Evolutionary conservation across 1,140 invertebrate genomes (phyloP), one percentile per base, ranked within the genome.

Genomic region (Drosophila erecta): DNA sequence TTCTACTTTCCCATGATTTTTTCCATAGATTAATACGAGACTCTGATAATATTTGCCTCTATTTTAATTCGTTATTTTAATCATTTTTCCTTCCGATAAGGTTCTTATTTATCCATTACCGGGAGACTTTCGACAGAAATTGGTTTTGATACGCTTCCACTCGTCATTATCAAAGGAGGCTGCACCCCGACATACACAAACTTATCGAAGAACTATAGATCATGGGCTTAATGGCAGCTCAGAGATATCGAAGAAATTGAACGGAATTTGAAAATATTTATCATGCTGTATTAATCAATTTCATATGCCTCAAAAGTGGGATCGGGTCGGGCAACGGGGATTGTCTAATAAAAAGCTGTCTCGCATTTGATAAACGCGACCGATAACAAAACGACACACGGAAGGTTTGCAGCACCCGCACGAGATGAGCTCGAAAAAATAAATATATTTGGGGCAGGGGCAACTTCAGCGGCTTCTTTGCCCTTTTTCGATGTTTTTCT

Each of bases 201-300:
- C 53, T 69, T 83, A 89, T 87, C 84, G 58, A 73, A 83, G 35
- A 57, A 53, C 84, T 76, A 87, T 87, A 83, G 75, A 87, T 89
- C 83, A 89, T 43, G 53, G 53, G 73, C 85, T 90, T 90, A 89
- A 84, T 78, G 74, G 76, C 74, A 77, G 59, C 61, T 77, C 53
- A 46, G 38, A 69, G 75, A 86, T 87, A 78, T 85, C 67, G 67
- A 58, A 60, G 57, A 66, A 71, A 67, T 60, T 64, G 50, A 60
- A 78, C 76, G 72, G 78, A 72, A 56, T 56, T 51, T 49, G 58
- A 85, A 86, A 86, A 87, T 84, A 89, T 89, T 89, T 90, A 89
- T 89, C 84, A 89, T 80, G 80, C 80, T 69, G 80, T 84, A 90
- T 89, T 89, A 89, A 89, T 89, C 84, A 89, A 89, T 84, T 87